These are phyloP conservation scores for Cephalopachus bancanus DNA, from an alignment of 2,797 vertebrate species.

Conservation along the genomic window DNA sequence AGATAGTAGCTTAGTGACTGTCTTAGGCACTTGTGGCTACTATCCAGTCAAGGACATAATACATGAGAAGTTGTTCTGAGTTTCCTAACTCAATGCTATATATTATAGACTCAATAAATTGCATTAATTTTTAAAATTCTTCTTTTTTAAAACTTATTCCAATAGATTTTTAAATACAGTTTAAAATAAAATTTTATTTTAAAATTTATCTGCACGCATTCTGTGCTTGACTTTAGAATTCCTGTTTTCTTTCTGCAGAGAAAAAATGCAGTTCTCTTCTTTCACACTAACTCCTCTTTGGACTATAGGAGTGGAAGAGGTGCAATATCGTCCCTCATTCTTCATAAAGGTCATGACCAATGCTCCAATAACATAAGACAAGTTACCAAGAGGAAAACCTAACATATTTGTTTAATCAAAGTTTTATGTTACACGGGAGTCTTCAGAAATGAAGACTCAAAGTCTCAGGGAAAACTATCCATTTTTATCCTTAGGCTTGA, in stretches of 20 bases:
- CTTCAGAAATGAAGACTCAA: neutral
- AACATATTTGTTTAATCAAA: neutral
- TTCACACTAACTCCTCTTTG: neutral
- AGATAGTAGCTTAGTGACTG: neutral
- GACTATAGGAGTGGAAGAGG: neutral
- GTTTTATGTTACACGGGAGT: neutral
- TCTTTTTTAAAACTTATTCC: conserved; percentile 1
- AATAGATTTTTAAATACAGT: neutral
- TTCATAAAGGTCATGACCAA: neutral
- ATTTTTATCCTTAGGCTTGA: neutral
- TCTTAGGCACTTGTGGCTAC: neutral
- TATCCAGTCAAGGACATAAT: neutral
- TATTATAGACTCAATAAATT: neutral
- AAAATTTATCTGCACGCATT: neutral
- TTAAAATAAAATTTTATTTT: neutral
- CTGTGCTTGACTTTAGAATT: neutral
- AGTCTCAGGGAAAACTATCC: neutral
- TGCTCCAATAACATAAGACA: neutral
- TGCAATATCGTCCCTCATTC: neutral
- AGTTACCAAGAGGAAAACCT: neutral
- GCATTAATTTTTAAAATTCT: neutral
- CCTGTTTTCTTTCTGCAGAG: neutral
- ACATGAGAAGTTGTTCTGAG: neutral
- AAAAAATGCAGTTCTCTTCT: neutral
- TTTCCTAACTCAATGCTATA: neutral